Conservation (phyloP, 2,888 invertebrate genomes). For the Panorpa germanica region DNA sequence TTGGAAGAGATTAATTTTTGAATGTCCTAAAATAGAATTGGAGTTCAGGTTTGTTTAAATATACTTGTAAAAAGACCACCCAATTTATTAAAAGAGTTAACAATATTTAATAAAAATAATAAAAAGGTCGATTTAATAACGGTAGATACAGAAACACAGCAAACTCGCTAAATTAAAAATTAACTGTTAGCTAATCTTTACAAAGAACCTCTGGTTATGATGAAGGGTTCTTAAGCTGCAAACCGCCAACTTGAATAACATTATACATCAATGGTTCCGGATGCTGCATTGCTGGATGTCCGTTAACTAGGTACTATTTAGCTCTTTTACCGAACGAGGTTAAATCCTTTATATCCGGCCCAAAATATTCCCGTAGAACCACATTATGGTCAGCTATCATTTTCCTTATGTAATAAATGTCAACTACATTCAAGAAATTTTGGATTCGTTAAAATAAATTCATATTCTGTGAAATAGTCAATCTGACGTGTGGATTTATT, state of each 20-base stretch:
- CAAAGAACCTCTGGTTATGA: constrained; percentile 14
- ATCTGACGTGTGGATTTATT: constrained; percentile 14
- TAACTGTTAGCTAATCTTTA: too few relatives aligned
- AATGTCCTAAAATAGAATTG: constrained; percentile 14
- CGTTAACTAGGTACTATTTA: constrained; percentile 18
- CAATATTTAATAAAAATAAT: neutral
- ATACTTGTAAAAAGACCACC: too few relatives aligned
- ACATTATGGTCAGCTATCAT: too few relatives aligned
- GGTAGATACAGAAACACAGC: too few relatives aligned
- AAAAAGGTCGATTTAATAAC: too few relatives aligned
- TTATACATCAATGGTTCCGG: constrained; percentile 20
- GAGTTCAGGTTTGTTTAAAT: too few relatives aligned
- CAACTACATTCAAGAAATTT: constrained; percentile 14
- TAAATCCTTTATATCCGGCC: constrained; percentile 12
- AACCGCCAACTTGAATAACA: constrained; percentile 21
- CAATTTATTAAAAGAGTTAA: too few relatives aligned
- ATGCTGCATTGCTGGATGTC: constrained; percentile 18
- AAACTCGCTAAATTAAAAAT: too few relatives aligned
- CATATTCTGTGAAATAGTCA: constrained; percentile 14
- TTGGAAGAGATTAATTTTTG: constrained; percentile 16
- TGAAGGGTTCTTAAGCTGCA: constrained; percentile 18
- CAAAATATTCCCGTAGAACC: too few relatives aligned
- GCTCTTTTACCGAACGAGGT: constrained; percentile 14
- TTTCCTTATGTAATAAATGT: too few relatives aligned
- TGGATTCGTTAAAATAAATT: constrained; percentile 15